Base-by-base conservation (phyloP, 2,888 invertebrate genomes). In the Scaptodrosophila latifasciaeformis region DNA sequence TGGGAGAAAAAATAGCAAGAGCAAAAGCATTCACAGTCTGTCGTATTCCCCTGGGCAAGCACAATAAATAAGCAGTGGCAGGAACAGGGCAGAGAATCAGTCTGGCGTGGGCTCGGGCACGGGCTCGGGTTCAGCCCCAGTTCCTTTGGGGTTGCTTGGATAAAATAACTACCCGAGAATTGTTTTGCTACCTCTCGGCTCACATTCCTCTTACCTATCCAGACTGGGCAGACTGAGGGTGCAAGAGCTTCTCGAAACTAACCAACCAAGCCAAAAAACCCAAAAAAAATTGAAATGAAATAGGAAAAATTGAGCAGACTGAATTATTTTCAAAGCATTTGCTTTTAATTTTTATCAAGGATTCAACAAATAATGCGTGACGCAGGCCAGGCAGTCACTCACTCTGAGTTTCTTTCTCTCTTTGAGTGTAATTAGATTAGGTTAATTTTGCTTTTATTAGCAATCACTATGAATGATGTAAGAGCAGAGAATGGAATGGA, bases 401-500 rank as follows among this genome's bases (percentile, higher is more conserved):
- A n/a, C n/a, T n/a, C n/a, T n/a, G n/a, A n/a, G n/a, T n/a, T n/a
- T n/a, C n/a, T n/a, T n/a, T n/a, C n/a, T n/a, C n/a, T n/a, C n/a
- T n/a, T n/a, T n/a, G n/a, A n/a, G n/a, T 37, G 65, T 83, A 83
- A 81, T 81, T 82, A 76, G 84, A 83, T 81, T 82, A 80, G 70
- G 76, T 71, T 82, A 82, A 81, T 82, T 83, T 75, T 67, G 68
- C 67, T 67, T 82, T 80, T 75, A 82, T 81, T 82, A 64, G 60
- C 67, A 80, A 74, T 74, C 62, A 72, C 52, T 51, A 58, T 24
- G 24, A 54, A 56, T 46, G 51, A n/a, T n/a, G n/a, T n/a, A n/a
- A n/a, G n/a, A n/a, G n/a, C n/a, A n/a, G n/a, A n/a, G n/a, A n/a
- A n/a, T n/a, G n/a, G n/a, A n/a, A n/a, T n/a, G n/a, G n/a, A n/a